A percentile compares a stretch with the other conserved stretches of the same genome.
Conservation (phyloP, 2,113 vertebrate species). For the Xyrauchen texanus region DNA sequence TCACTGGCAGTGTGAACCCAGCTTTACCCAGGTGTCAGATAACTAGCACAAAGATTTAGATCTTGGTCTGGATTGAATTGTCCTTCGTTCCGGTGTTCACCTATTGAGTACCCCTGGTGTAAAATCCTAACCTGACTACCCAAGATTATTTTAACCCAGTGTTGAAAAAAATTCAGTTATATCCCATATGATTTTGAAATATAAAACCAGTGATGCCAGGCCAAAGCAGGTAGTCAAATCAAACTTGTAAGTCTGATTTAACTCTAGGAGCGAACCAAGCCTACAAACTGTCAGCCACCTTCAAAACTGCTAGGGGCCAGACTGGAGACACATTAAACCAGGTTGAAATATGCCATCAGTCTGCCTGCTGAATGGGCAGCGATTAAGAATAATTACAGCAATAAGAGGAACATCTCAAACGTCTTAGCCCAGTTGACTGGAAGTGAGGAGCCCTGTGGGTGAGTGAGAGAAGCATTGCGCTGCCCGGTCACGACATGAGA, state of each 20-base stretch:
- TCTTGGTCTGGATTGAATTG: too few species aligned
- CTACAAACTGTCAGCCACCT: constrained; percentile 36
- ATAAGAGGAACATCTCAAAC: constrained; percentile 50
- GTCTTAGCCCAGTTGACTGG: constrained; percentile 20
- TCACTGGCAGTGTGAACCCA: too few species aligned
- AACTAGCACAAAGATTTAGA: too few species aligned
- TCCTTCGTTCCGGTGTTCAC: too few species aligned
- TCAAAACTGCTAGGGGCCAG: constrained; percentile 10
- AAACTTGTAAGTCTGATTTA: constrained; percentile 26
- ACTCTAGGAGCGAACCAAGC: constrained; percentile 33
- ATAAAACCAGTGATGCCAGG: neutral
- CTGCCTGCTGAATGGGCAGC: constrained; percentile 56
- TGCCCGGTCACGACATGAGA: neutral
- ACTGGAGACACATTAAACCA: constrained; percentile 22
- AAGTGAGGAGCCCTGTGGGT: constrained; percentile 11
- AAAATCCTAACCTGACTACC: too few species aligned
- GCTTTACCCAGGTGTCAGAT: too few species aligned
- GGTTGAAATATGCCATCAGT: constrained; percentile 49
- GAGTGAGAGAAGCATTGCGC: neutral
- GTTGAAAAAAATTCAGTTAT: too few species aligned
- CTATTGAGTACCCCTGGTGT: too few species aligned
- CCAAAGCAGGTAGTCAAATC: constrained; percentile 11
- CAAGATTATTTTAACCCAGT: too few species aligned
- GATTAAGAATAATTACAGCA: constrained; percentile 67
- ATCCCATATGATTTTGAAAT: too few species aligned